Evolutionary conservation across 2,797 vertebrate species (phyloP), one percentile per base, ranked within the genome.

Genomic region (Mus minutoides): DNA sequence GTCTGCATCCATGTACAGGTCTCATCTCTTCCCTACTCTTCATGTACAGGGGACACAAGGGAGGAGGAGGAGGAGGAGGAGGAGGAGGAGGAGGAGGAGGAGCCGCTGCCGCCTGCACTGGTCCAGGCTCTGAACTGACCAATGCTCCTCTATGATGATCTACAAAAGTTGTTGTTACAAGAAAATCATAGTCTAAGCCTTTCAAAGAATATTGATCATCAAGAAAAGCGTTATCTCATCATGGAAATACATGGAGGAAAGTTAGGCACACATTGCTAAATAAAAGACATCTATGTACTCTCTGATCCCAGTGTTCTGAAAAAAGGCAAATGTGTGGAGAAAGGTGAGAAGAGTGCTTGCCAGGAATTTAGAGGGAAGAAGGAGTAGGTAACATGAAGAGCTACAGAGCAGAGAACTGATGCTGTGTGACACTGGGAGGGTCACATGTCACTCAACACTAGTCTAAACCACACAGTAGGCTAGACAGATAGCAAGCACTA

Each of bases 21-120:
- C 21, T 90, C 40, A 43, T 8, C 2, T 43, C 26, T 3, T 71
- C 34, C 67, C 31, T 71, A 67, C 17, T 56, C 40, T 71, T 29
- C 10, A 6, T 4, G 11, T 54, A 24, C 52, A 11, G 14, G 22
- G n/a, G 69, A 37, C 31, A 56, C 21, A 21, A 0, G 0, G 82
- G 3, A 37, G 34, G 34, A 69, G 16, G 31, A 69, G 14, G 34
- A 69, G 26, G 62, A 31, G 11, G 62, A 29, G 5, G 29, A 6
- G 13, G 64, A 67, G 29, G 29, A 64, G 12, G 29, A 31, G 22
- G 58, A 60, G 58, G 58, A 24, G 22, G 58, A 60, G 58, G 58
- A 24, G 58, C 43, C 6, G 43, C 43, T 46, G 43, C 43, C 6
- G 46, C 46, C 46, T 46, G 22, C 0, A 37, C 69, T 71, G n/a